phyloP scores from a whole-genome alignment of 2,113 vertebrate species.

The Ptilorrhoa leucosticta region DNA sequence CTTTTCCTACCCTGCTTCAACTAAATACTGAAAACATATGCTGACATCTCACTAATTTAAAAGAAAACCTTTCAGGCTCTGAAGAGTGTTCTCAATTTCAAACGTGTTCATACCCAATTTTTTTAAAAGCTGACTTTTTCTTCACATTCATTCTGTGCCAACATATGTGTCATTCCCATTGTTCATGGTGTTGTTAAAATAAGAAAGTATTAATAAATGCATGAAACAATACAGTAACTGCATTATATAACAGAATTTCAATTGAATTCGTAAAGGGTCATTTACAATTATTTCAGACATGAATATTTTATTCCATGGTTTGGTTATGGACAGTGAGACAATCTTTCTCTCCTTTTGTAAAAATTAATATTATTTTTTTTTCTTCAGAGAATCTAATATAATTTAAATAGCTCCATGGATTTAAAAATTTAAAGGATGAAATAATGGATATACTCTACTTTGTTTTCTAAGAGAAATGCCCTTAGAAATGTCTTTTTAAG shows the following conservation, averaged over 20 bases:
- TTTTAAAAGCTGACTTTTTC: not conserved
- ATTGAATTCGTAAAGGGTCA: not conserved
- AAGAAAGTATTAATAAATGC: not conserved
- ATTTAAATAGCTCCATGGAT: not conserved
- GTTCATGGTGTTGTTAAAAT: not conserved
- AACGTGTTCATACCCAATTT: not conserved
- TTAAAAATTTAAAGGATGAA: not conserved
- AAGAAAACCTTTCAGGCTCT: not conserved
- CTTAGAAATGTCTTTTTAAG: not conserved
- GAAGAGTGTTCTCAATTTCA: not conserved
- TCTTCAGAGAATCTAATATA: not conserved
- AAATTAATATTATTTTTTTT: not conserved
- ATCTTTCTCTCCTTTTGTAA: not conserved
- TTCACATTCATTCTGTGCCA: not conserved
- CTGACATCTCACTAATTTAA: not conserved
- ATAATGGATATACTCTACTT: not conserved
- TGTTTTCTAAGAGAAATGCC: not conserved
- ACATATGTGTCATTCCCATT: not conserved
- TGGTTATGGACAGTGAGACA: not conserved
- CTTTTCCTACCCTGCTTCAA: not conserved
- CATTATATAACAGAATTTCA: not conserved
- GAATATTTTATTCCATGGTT: not conserved
- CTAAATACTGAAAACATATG: not conserved
- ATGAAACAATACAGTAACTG: not conserved
- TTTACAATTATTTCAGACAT: not conserved